phyloP scores from a whole-genome alignment of 2,888 invertebrate species.

The Chorisops tibialis region DNA sequence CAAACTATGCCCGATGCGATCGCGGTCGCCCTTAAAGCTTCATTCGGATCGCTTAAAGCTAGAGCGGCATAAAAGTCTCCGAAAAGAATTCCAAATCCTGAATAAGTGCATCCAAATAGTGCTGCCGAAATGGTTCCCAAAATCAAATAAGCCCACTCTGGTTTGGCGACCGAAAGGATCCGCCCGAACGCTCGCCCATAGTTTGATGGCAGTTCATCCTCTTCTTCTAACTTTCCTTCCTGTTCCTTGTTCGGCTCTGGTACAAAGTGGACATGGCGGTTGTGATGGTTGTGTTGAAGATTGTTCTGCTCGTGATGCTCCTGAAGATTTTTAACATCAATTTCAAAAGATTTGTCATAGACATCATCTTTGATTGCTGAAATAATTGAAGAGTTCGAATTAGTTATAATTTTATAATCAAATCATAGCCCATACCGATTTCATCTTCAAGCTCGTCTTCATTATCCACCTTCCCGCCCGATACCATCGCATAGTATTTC shows the following conservation, averaged over 20 bases:
- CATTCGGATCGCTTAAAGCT: slow-evolving; percentile 57
- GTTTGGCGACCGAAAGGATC: slow-evolving; percentile 62
- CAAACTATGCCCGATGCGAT: slow-evolving; percentile 62
- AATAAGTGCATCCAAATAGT: slow-evolving; percentile 68
- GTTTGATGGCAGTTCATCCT: slow-evolving; percentile 47
- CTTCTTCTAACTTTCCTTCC: neutral
- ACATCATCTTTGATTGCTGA: slow-evolving; percentile 40
- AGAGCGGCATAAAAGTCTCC: slow-evolving; percentile 75
- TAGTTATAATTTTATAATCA: too few relatives aligned
- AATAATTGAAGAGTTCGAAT: neutral
- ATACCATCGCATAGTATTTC: slow-evolving; percentile 66
- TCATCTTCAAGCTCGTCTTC: slow-evolving; percentile 33
- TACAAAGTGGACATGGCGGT: slow-evolving; percentile 21
- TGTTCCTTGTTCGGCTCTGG: slow-evolving; percentile 8
- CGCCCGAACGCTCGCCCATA: slow-evolving; percentile 51
- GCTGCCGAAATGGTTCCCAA: slow-evolving; percentile 63
- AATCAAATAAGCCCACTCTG: slow-evolving; percentile 66
- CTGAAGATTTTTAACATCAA: slow-evolving; percentile 46
- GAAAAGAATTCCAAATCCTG: slow-evolving; percentile 71
- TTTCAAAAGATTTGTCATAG: slow-evolving; percentile 49
- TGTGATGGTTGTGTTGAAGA: slow-evolving; percentile 30
- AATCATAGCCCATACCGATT: slow-evolving; percentile 4
- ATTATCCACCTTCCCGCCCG: slow-evolving; percentile 47
- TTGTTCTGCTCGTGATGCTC: slow-evolving; percentile 46
- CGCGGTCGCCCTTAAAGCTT: slow-evolving; percentile 58